Conservation (phyloP, 2,888 invertebrate species). For the Mayetiola destructor region DNA sequence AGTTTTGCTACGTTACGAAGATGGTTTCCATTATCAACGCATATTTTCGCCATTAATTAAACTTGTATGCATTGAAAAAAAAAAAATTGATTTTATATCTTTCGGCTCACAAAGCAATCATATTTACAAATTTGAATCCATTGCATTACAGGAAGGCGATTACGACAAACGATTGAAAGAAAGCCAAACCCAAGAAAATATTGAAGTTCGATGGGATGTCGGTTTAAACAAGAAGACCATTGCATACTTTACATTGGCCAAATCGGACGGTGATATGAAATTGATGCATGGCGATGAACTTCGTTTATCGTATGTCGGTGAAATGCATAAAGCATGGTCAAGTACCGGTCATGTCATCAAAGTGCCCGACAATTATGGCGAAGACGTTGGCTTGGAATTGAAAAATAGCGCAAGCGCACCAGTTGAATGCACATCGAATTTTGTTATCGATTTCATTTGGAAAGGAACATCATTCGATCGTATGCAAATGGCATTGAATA, state of each 20-base stretch:
- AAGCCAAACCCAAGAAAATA: constrained; percentile 94
- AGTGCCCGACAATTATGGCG: constrained; percentile 80
- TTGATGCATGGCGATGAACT: constrained; percentile 98
- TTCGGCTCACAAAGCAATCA: no score
- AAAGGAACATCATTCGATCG: constrained; percentile 96
- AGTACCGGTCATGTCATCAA: constrained; percentile 53
- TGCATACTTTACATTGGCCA: constrained; percentile 92
- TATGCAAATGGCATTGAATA: constrained; percentile 87
- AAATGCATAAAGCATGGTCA: constrained; percentile 89
- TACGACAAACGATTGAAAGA: constrained; percentile 96
- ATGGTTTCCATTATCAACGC: constrained; percentile 98
- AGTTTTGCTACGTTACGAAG: constrained; percentile 65
- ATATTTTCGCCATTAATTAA: constrained; percentile 95
- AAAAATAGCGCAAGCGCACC: constrained; percentile 87
- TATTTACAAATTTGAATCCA: no score
- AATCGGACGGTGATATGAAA: constrained; percentile 97
- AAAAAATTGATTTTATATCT: no score
- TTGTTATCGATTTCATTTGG: constrained; percentile 98
- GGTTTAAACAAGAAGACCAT: constrained; percentile 96
- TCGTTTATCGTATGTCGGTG: constrained; percentile 80
- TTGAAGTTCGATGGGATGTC: constrained; percentile 97
- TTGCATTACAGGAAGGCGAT: no score
- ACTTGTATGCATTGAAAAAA: no score
- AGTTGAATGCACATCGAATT: constrained; percentile 85
- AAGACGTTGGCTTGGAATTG: constrained; percentile 94